A percentile compares a stretch with the other conserved stretches of the same genome.
Conservation (phyloP, 2,888 invertebrate species). For the Monopis laevigella region DNA sequence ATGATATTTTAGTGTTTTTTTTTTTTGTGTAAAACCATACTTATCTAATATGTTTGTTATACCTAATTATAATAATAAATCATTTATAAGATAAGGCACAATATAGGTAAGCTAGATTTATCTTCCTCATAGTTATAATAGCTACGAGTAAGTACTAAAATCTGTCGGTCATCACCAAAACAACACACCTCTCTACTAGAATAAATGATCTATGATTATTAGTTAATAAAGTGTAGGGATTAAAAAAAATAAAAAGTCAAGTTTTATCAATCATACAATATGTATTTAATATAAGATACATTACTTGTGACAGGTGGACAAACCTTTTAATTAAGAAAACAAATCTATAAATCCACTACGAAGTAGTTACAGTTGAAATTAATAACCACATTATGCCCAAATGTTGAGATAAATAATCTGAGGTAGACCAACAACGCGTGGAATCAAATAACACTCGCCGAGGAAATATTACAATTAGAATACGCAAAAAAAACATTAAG, state of each 20-base stretch:
- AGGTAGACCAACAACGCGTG: conserved; percentile 55
- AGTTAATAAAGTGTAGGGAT: conserved; percentile 2
- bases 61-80: too few species aligned
- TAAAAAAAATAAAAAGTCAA: conserved; percentile 30
- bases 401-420: conserved; percentile 65
- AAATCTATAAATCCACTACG: background rate
- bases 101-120: too few species aligned
- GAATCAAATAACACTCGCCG: conserved; percentile 57
- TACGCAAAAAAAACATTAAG: conserved; percentile 51
- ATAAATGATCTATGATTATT: conserved; percentile 4
- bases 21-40: too few species aligned
- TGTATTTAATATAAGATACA: conserved; percentile 67
- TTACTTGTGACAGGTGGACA: conserved; percentile 65
- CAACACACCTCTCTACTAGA: too few species aligned
- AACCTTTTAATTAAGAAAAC: conserved; percentile 36
- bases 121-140: too few species aligned
- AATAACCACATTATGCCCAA: conserved; percentile 62
- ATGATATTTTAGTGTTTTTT: too few species aligned
- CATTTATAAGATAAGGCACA: too few species aligned
- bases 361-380: conserved; percentile 42
- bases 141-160: too few species aligned
- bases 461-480: conserved; percentile 31
- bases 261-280: conserved; percentile 62
- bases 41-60: too few species aligned
- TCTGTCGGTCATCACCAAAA: too few species aligned